A percentile compares a stretch with the other conserved stretches of the same genome.
These are phyloP conservation scores for Hydrozoanthus gracilis DNA, from an alignment of 92 coral and sea anemone species.

Conservation along the genomic window DNA sequence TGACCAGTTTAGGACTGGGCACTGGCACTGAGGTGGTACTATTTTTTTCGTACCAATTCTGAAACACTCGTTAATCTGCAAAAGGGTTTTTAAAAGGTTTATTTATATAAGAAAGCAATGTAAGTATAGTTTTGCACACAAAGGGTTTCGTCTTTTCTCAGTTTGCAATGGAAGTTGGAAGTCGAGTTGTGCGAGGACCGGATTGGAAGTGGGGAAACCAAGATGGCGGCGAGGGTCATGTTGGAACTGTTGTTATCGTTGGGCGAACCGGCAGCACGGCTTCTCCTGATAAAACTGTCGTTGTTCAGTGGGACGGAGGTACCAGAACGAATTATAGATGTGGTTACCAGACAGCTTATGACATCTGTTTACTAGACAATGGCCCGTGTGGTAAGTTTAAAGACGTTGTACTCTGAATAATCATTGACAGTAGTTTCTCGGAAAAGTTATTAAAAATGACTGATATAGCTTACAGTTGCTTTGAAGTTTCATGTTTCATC, in stretches of 20 bases:
- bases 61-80: too few species aligned
- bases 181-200: slow-evolving; percentile 85
- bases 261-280: slow-evolving; percentile 75
- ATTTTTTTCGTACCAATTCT: too few species aligned
- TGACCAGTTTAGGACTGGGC: too few species aligned
- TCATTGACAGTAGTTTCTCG: too few species aligned
- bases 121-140: background rate
- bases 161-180: slow-evolving; percentile 74
- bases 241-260: slow-evolving; percentile 86
- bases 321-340: slow-evolving; percentile 90
- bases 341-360: slow-evolving; percentile 83
- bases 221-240: slow-evolving; percentile 97
- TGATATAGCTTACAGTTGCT: too few species aligned
- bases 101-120: background rate
- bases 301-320: slow-evolving; percentile 92
- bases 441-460: too few species aligned
- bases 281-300: slow-evolving; percentile 90
- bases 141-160: background rate
- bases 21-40: too few species aligned
- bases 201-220: slow-evolving; percentile 91
- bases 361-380: slow-evolving; percentile 76
- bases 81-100: too few species aligned
- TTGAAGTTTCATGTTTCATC: too few species aligned
- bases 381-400: slow-evolving; percentile 78
- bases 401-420: too few species aligned